Base-by-base conservation (phyloP, 2,797 vertebrate genomes). In the Malacoraja senta region DNA sequence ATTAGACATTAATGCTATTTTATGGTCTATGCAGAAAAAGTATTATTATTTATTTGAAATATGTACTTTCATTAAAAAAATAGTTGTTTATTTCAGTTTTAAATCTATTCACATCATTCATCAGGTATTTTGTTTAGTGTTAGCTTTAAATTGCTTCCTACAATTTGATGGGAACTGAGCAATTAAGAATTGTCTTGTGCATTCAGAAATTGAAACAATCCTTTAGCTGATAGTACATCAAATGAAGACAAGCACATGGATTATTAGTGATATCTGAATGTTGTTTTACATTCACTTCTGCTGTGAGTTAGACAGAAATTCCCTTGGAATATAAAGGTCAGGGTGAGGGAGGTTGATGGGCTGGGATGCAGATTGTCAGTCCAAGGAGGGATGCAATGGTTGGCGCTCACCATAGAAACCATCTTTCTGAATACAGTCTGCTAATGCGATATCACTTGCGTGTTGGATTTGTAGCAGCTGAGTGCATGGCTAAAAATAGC, bases 401-500 rank as follows among this genome's bases (percentile, higher is more conserved):
- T 94, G 93, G 29, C 35, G 94, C 94, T 95, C 93, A 93, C 94
- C 94, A 95, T 95, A 94, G 95, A 94, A 95, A 95, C 94, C 93
- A 95, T 94, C 94, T 94, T 94, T 94, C 93, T 29, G 90, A 86
- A 32, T 63, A 32, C 79, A 72, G 26, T 96, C 94, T 95, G 94
- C 96, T 94, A 94, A 86, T 94, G 94, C 86, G 94, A 94, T 95
- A 96, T 96, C 95, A 94, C 94, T 96, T 95, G 94, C 95, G 95
- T 94, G 95, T 96, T 96, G 95, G 90, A 96, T 96, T 97, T 96
- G 96, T 95, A 94, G 94, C 95, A 96, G 96, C 96, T 96, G 95
- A 95, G 95, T 94, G 94, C 94, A 44, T 68, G 79, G 96, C 96
- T 96, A 97, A 97, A 97, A 97, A 97, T 97, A 98, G 96, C 95